phyloP scores from a whole-genome alignment of 2,113 vertebrate species.

The Megaleporinus macrocephalus region DNA sequence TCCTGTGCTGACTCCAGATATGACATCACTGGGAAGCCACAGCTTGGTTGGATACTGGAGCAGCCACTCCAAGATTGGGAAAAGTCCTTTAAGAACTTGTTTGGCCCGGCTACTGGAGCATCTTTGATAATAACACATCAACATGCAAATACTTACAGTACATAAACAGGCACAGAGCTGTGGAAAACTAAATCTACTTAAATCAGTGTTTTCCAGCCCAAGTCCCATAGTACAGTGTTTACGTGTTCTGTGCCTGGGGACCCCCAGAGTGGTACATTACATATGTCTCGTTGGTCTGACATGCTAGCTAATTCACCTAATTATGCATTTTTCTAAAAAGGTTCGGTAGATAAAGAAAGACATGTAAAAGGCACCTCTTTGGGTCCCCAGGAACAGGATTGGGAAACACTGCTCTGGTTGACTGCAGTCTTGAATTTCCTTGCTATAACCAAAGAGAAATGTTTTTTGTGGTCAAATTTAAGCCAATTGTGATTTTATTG shows the following conservation, averaged over 20 bases:
- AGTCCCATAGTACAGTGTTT: no score
- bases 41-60: slow-evolving; percentile 82
- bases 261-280: no score
- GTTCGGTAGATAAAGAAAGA: no score
- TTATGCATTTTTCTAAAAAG: not conserved
- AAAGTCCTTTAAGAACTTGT: slow-evolving; percentile 69
- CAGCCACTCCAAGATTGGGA: slow-evolving; percentile 85
- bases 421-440: no score
- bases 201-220: not conserved
- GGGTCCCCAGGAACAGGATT: no score
- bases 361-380: no score
- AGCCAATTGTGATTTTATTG: not conserved
- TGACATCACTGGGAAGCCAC: slow-evolving; percentile 82
- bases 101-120: slow-evolving; percentile 78
- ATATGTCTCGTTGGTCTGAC: no score
- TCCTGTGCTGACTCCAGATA: slow-evolving; percentile 86
- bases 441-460: not conserved
- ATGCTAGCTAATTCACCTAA: not conserved
- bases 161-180: not conserved
- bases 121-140: slow-evolving; percentile 60
- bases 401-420: not conserved
- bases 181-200: not conserved
- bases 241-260: no score
- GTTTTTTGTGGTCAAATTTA: not conserved
- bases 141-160: not conserved